phyloP scores from a whole-genome alignment of 2,113 vertebrate species.

The Neolamprologus fasciatus region DNA sequence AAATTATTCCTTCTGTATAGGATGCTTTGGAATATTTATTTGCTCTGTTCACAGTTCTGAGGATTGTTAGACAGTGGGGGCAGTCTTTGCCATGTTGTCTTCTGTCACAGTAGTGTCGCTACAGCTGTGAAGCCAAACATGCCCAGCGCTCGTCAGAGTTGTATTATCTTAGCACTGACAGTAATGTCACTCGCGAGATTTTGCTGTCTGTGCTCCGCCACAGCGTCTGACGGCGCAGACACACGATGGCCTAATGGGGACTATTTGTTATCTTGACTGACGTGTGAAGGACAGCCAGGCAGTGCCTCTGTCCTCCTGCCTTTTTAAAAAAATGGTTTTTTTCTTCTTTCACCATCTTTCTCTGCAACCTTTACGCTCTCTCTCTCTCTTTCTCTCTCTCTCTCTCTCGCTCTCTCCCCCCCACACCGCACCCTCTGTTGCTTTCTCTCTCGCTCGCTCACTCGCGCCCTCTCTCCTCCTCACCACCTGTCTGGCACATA shows the following conservation, averaged over 20 bases:
- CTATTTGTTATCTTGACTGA: neutral
- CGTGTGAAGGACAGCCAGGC: slow-evolving; percentile 17
- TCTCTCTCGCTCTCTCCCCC: neutral
- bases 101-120: neutral
- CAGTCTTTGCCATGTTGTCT: neutral
- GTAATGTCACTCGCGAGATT: neutral
- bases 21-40: neutral
- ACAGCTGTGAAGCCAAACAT: neutral
- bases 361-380: neutral
- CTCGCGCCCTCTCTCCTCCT: neutral
- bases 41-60: neutral
- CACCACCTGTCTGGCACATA: slow-evolving; percentile 67
- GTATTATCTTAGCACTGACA: neutral
- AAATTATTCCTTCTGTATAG: neutral
- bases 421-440: neutral
- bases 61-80: neutral
- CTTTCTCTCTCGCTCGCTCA: neutral
- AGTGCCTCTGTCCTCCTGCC: neutral
- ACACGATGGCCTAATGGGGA: neutral
- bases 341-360: neutral
- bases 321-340: neutral
- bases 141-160: neutral
- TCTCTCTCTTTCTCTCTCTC: neutral
- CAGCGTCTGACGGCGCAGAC: neutral
- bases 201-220: neutral